These are phyloP conservation scores for Clanis bilineata DNA, from an alignment of 2,888 invertebrate genomes.

Conservation along the genomic window DNA sequence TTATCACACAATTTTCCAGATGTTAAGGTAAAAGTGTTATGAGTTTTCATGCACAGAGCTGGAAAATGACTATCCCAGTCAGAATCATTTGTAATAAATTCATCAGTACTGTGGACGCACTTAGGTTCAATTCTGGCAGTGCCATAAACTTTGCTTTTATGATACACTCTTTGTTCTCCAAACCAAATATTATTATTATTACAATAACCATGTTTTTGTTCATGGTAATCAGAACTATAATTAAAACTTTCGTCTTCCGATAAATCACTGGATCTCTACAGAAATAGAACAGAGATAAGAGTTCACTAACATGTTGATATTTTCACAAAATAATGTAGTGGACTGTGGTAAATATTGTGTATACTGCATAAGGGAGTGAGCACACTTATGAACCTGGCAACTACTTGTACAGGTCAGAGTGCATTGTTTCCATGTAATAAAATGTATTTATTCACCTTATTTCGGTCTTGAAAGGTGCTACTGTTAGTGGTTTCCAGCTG, in stretches of 20 bases:
- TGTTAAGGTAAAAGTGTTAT: slow-evolving; percentile 70
- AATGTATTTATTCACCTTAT: no score
- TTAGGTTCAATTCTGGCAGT: slow-evolving; percentile 48
- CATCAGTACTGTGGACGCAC: slow-evolving; percentile 58
- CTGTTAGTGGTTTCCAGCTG: no score
- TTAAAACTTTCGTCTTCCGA: slow-evolving; percentile 66
- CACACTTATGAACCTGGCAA: no score
- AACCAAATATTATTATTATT: slow-evolving; percentile 54
- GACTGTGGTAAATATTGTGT: background rate
- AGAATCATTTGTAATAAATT: slow-evolving; percentile 66
- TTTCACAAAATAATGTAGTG: slow-evolving; percentile 16
- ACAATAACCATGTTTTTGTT: slow-evolving; percentile 39
- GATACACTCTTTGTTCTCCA: slow-evolving; percentile 68
- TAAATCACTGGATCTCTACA: slow-evolving; percentile 64
- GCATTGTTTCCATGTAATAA: no score
- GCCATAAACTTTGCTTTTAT: slow-evolving; percentile 62
- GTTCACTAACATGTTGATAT: background rate
- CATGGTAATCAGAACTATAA: slow-evolving; percentile 49
- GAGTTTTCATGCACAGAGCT: slow-evolving; percentile 67
- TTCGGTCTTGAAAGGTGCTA: no score
- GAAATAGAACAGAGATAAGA: slow-evolving; percentile 24
- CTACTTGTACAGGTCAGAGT: no score
- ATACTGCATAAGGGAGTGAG: background rate
- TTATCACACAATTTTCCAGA: slow-evolving; percentile 64
- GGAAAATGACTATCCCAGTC: slow-evolving; percentile 76